Base-by-base conservation (phyloP, 2,113 vertebrate species). In the Psophia crepitans region DNA sequence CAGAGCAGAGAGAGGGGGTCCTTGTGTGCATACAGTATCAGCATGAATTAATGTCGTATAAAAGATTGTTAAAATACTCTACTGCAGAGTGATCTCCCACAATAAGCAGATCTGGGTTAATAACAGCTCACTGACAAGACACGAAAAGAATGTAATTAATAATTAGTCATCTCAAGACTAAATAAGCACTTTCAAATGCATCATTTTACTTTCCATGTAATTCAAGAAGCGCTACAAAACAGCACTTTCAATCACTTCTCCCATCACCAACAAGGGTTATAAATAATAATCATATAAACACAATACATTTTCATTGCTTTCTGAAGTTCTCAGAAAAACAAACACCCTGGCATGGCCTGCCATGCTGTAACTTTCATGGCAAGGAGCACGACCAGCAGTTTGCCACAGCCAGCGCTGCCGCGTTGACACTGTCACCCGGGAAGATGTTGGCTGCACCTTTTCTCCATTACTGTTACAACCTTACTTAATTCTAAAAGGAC, bases 91-190 rank as follows among this genome's bases (percentile, higher is more conserved):
- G 13, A 54, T 76, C 48, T 92, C 71, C 26, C 61, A 68, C 54
- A 32, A 26, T 22, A 65, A 65, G 41, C 21, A 88, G 70, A 89
- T 77, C 76, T 82, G 49, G 39, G 37, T 82, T 92, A 89, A 91
- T 1, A 90, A n/a, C n/a, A 63, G 58, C 89, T 91, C 75, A 92
- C 84, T 93, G 94, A 89, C 78, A 84, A 92, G 75, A 89, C n/a
- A 92, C 61, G 49, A 85, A 95, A 96, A 87, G 77, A 95, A 92
- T 73, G 89, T 90, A 87, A 46, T 71, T 76, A 84, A 82, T 58
- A 84, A 94, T 87, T 93, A 95, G 84, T 96, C 95, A 92, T n/a
- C 57, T 91, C 86, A 63, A 91, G 94, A 94, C 87, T 97, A 97
- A 95, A 78, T 35, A 91, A 96, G 96, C 95, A 97, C 96, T 96